Base-by-base conservation (phyloP, 2,888 invertebrate genomes). In the Cordilura impudica region DNA sequence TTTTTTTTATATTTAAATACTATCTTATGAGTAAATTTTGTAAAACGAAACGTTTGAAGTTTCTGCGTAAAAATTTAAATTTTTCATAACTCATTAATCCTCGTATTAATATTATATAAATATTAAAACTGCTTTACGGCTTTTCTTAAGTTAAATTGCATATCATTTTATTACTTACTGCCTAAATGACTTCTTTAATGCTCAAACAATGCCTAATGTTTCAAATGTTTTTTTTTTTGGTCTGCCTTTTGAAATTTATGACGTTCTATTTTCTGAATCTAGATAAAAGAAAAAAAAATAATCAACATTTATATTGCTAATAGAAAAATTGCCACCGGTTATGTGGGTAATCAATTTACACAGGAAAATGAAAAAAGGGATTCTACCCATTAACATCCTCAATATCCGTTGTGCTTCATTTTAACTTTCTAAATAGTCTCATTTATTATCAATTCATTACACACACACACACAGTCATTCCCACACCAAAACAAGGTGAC, bases 271-370 rank as follows among this genome's bases (percentile, higher is more conserved):
- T 43, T 39, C 35, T 61, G 10, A 56, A 29, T 14, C 10, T 47
- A 49, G 49, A 49, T 31, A 49, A 35, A n/a, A 19, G 29, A 21
- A 35, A 29, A 49, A 61, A 29, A 35, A 29, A 49, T 47, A 29
- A n/a, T 26, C 4, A 14, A 14, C 16, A n/a, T 53, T 14, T 23
- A 26, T 49, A 49, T 23, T 23, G 5, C n/a, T 21, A 45, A 7
- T 45, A 43, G 45, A 39, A 53, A 58, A 49, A 35, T 51, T 53
- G 70, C 51, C 26, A 49, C 12, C 39, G 66, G 51, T 66, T 66
- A 43, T 66, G 53, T 56, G 23, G 43, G 60, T 60, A 58, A 70
- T 71, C 71, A 71, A 71, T 61, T 61, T 61, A 31, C 45, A 29
- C n/a, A n/a, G 60, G 19, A 6, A 35, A 16, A 16, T 2, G 45